Percentiles rank a stretch among this genome's conserved stretches.
Evolutionary conservation across 2,888 invertebrate species (phyloP).

Genomic region (Synergus gifuensis): DNA sequence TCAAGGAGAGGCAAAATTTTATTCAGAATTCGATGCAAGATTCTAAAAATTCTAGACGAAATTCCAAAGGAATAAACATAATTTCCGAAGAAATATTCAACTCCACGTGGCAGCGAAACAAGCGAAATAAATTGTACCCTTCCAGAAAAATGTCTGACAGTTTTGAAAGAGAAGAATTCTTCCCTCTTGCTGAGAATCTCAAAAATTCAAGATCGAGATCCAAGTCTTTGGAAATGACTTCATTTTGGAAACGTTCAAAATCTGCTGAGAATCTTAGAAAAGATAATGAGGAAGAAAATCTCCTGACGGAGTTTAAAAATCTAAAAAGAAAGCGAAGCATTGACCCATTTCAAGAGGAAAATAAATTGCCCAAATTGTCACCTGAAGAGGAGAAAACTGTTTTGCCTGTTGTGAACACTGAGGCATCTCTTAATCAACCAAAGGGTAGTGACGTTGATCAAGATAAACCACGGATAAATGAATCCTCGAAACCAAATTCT

Average conservation of each 20-base stretch:
- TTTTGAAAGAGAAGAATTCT: conserved; percentile 9
- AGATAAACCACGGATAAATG: conserved; percentile 30
- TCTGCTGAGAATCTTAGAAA: conserved; percentile 2
- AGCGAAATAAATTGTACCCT: neutral
- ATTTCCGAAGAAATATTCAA: conserved; percentile 35
- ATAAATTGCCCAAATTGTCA: conserved; percentile 47
- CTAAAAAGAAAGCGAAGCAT: conserved; percentile 59
- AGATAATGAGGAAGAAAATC: conserved; percentile 49
- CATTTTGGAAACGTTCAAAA: conserved; percentile 12
- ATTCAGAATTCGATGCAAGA: conserved; percentile 22
- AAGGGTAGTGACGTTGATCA: conserved; percentile 33
- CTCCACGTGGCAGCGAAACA: conserved; percentile 1
- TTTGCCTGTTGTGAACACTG: neutral
- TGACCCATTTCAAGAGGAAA: conserved; percentile 52
- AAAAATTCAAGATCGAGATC: conserved; percentile 37
- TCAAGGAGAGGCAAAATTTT: conserved; percentile 9
- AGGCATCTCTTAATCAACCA: neutral
- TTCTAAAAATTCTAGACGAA: neutral
- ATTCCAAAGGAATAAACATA: conserved; percentile 18
- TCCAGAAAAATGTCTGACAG: conserved; percentile 32
- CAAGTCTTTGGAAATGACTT: conserved; percentile 34
- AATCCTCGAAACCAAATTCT: conserved; percentile 47
- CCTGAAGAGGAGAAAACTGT: conserved; percentile 13
- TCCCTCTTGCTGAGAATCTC: neutral
- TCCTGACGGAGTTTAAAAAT: conserved; percentile 62